These are phyloP conservation scores for Azorinus chamasolen DNA, from an alignment of 2,888 invertebrate species.

Conservation along the genomic window DNA sequence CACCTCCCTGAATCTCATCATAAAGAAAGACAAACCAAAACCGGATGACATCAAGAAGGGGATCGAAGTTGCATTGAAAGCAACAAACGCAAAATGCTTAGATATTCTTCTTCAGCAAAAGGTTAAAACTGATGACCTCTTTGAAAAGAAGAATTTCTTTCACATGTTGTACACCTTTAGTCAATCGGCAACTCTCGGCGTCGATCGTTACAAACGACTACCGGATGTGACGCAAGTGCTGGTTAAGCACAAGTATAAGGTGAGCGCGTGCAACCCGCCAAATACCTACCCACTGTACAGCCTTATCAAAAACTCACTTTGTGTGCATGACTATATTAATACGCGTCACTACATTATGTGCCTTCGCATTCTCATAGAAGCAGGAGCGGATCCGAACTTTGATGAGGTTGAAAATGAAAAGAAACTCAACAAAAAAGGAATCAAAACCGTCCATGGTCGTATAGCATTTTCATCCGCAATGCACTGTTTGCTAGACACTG, in stretches of 20 bases:
- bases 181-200: constrained; percentile 58
- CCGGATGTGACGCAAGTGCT: constrained; percentile 77
- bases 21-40: constrained; percentile 66
- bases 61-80: constrained; percentile 70
- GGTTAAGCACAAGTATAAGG: constrained; percentile 74
- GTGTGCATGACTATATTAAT: constrained; percentile 73
- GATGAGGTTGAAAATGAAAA: constrained; percentile 74
- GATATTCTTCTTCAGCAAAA: constrained; percentile 73
- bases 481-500: constrained; percentile 76
- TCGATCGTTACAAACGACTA: constrained; percentile 66
- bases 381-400: constrained; percentile 81
- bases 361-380: constrained; percentile 71
- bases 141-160: constrained; percentile 78
- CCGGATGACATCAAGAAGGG: constrained; percentile 72
- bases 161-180: constrained; percentile 80
- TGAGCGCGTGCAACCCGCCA: constrained; percentile 70
- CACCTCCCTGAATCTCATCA: constrained; percentile 68
- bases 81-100: constrained; percentile 74
- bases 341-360: constrained; percentile 75
- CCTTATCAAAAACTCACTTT: constrained; percentile 75
- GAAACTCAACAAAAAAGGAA: constrained; percentile 56
- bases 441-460: constrained; percentile 66
- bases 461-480: constrained; percentile 71
- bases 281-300: constrained; percentile 82
- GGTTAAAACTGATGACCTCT: constrained; percentile 67